Conservation (phyloP, 1,140 invertebrate genomes). For the Bombus consobrinus region DNA sequence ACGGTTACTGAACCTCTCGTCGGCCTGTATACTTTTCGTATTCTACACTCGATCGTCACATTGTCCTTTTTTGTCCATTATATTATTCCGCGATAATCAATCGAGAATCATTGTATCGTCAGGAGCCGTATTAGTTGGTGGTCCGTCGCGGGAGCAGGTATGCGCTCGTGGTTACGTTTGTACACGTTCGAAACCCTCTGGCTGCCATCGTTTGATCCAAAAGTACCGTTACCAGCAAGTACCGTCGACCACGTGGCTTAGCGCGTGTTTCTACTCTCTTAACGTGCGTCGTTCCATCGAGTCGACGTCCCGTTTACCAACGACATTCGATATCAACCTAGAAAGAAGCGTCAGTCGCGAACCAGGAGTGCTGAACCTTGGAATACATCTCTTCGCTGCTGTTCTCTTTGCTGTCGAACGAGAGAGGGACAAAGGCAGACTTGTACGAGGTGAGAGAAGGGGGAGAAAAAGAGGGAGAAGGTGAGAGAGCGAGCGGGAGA, state of each 20-base stretch:
- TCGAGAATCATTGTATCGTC: background rate
- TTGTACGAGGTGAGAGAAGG: slow-evolving; percentile 34
- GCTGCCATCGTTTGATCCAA: slow-evolving; percentile 53
- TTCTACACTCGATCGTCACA: slow-evolving; percentile 23
- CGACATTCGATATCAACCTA: slow-evolving; percentile 8
- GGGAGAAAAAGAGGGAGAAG: slow-evolving; percentile 10
- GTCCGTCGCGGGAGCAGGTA: background rate
- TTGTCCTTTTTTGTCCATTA: slow-evolving; percentile 12
- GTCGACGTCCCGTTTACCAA: background rate
- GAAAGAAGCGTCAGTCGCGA: slow-evolving; percentile 16
- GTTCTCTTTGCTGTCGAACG: slow-evolving; percentile 33
- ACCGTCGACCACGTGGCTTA: slow-evolving; percentile 54
- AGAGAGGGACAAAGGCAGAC: slow-evolving; percentile 26
- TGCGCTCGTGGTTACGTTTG: background rate
- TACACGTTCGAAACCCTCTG: slow-evolving; percentile 2
- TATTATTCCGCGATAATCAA: background rate
- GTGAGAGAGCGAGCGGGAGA: background rate
- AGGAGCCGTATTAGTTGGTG: background rate
- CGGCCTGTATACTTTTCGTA: background rate
- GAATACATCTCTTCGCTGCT: slow-evolving; percentile 38
- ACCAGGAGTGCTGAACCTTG: slow-evolving; percentile 47
- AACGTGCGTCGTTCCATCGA: slow-evolving; percentile 7
- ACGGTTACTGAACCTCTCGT: slow-evolving; percentile 39
- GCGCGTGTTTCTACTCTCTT: slow-evolving; percentile 44
- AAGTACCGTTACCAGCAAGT: slow-evolving; percentile 49